phyloP scores from a whole-genome alignment of 2,888 invertebrate species.

The Biston betularia region DNA sequence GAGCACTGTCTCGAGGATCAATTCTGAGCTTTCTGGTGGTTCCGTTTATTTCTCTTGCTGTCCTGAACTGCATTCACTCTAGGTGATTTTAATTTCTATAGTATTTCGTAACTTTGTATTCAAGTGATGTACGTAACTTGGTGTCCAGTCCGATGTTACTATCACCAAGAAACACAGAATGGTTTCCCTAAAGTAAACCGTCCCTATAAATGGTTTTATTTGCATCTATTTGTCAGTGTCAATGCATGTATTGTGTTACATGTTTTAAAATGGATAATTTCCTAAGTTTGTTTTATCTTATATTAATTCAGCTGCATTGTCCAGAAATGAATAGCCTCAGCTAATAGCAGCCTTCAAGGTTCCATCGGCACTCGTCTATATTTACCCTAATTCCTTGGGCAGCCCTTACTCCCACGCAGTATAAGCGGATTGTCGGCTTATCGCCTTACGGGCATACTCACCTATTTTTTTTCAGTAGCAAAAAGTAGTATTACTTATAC shows the following conservation, averaged over 20 bases:
- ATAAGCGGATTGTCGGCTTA: conserved; percentile 84
- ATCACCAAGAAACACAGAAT: neutral
- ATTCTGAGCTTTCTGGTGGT: conserved; percentile 51
- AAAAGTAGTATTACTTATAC: conserved; percentile 67
- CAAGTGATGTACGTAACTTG: neutral
- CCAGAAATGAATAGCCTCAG: conserved; percentile 36
- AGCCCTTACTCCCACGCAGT: conserved; percentile 65
- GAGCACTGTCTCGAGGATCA: conserved; percentile 60
- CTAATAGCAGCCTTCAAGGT: conserved; percentile 40
- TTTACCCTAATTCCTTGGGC: conserved; percentile 73
- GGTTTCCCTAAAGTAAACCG: neutral
- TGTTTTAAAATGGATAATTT: neutral
- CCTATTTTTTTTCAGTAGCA: conserved; percentile 78
- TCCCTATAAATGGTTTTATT: neutral
- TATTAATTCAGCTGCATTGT: conserved; percentile 28
- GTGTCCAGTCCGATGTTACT: neutral
- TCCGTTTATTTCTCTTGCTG: conserved; percentile 41
- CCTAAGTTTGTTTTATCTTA: neutral
- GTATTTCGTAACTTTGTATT: conserved; percentile 14
- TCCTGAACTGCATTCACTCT: conserved; percentile 35
- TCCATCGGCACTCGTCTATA: conserved; percentile 74
- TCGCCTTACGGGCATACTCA: conserved; percentile 74
- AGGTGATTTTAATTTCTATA: conserved; percentile 32
- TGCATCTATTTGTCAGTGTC: neutral
- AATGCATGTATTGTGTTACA: neutral